phyloP scores from a whole-genome alignment of 1,140 invertebrate species.

The Acromyrmex charruanus region DNA sequence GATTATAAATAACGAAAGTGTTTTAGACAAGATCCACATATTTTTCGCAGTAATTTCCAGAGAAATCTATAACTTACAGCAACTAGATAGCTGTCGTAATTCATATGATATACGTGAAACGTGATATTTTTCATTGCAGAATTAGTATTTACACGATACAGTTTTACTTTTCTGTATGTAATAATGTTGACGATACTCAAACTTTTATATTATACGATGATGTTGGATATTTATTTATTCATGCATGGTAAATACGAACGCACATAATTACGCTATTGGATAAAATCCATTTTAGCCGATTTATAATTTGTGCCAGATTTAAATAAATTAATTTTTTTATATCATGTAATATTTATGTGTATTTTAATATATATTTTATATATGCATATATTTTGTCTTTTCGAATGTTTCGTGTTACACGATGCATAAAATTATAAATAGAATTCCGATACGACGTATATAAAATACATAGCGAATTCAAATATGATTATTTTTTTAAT shows the following conservation, averaged over 20 bases:
- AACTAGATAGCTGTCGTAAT: not conserved
- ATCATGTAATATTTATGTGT: no score
- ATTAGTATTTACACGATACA: not conserved
- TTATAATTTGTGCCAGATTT: not conserved
- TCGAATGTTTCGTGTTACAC: not conserved
- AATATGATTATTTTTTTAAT: not conserved
- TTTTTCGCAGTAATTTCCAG: not conserved
- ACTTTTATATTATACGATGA: not conserved
- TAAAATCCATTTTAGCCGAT: not conserved
- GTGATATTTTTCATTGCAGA: not conserved
- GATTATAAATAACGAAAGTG: not conserved
- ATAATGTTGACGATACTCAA: not conserved
- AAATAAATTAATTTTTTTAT: not conserved
- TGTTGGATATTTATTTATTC: not conserved
- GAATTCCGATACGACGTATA: not conserved
- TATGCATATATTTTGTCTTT: not conserved
- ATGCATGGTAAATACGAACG: not conserved
- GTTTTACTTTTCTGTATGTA: not conserved
- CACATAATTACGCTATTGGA: not conserved
- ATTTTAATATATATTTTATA: slow-evolving; percentile 4
- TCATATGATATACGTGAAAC: not conserved
- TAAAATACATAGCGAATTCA: not conserved
- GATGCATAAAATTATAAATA: not conserved
- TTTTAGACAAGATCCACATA: not conserved
- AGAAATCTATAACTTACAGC: not conserved